A percentile compares a stretch with the other conserved stretches of the same genome.
Conservation (phyloP, 2,888 invertebrate genomes). For the Megamerina dolium region DNA sequence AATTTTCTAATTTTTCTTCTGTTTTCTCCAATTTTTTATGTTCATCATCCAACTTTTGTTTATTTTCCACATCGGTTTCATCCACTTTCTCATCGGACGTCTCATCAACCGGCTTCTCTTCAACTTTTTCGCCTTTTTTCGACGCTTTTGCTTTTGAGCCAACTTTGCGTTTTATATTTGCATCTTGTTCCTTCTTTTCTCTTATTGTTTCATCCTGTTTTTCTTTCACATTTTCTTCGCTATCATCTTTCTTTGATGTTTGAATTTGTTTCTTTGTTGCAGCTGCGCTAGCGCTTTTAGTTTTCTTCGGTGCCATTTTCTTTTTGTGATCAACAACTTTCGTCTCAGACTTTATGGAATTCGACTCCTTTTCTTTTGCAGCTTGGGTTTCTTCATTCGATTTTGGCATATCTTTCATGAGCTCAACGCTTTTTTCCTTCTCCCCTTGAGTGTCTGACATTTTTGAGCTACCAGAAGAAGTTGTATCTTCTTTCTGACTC, state of each 20-base stretch:
- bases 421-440: conserved; percentile 8
- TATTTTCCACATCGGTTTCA: not conserved
- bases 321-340: no score
- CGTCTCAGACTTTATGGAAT: conserved; percentile 1
- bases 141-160: not conserved
- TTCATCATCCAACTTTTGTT: no score
- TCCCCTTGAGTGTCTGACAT: not conserved
- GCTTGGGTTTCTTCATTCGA: conserved; percentile 13
- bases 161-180: not conserved
- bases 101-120: not conserved
- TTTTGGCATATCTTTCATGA: conserved; percentile 17
- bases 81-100: conserved; percentile 1
- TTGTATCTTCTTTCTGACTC: no score
- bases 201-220: not conserved
- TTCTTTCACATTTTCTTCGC: not conserved
- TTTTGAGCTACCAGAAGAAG: no score
- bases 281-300: not conserved
- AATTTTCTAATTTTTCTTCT: no score
- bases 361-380: conserved; percentile 13
- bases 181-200: not conserved
- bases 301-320: conserved; percentile 2
- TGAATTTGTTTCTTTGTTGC: not conserved
- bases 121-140: not conserved
- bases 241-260: conserved; percentile 4
- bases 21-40: no score